A percentile compares a stretch with the other conserved stretches of the same genome.
phyloP scores from a whole-genome alignment of 2,113 vertebrate species.

The Puffinus mauretanicus region DNA sequence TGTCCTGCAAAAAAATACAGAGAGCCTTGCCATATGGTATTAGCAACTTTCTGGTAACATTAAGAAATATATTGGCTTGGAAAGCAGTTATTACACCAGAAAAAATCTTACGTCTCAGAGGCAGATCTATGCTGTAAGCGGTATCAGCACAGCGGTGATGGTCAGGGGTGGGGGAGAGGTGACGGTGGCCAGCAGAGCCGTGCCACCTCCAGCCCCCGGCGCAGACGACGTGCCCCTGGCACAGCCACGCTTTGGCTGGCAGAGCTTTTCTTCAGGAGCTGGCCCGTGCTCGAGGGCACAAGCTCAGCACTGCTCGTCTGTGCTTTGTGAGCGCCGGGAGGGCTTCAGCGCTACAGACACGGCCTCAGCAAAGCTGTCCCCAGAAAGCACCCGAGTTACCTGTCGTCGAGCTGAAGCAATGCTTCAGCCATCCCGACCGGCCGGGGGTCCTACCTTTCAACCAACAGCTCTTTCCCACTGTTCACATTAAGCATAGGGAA shows the following conservation, averaged over 20 bases:
- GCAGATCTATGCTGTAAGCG: background rate
- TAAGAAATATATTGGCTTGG: conserved; percentile 63
- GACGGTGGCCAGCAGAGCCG: background rate
- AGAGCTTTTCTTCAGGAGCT: background rate
- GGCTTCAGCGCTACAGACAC: fast-evolving
- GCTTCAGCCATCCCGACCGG: background rate
- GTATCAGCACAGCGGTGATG: background rate
- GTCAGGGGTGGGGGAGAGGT: background rate
- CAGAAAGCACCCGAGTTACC: background rate
- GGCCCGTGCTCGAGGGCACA: background rate
- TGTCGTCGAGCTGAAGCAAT: background rate
- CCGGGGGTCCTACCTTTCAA: background rate
- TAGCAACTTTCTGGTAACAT: conserved; percentile 67
- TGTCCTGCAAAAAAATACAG: conserved; percentile 61
- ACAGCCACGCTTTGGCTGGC: background rate
- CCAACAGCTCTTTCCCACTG: background rate
- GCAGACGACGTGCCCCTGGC: fast-evolving
- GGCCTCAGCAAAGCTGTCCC: background rate
- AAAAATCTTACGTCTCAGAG: background rate
- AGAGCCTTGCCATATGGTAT: conserved; percentile 65
- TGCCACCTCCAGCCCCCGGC: background rate
- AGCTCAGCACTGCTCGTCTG: fast-evolving
- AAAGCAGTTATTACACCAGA: conserved; percentile 47
- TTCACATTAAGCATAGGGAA: background rate
- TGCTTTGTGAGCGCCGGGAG: background rate